Evolutionary conservation across 2,797 vertebrate species (phyloP).

Genomic region (Rhynchonycteris naso): DNA sequence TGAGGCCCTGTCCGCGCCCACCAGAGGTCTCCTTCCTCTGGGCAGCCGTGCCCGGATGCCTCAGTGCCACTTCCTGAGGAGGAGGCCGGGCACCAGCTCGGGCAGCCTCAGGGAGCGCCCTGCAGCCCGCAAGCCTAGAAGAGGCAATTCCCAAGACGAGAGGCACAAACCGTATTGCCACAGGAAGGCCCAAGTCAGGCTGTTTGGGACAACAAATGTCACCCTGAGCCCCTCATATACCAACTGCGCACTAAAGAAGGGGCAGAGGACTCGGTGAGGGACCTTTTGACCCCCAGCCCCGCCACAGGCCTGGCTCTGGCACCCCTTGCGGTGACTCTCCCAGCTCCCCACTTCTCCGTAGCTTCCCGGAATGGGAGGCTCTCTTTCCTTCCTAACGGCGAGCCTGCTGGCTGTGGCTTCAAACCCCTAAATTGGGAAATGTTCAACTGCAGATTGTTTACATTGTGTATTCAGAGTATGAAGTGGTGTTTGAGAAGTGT

Average conservation of each 20-base stretch:
- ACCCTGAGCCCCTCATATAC: background rate
- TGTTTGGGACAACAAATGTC: background rate
- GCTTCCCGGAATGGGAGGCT: background rate
- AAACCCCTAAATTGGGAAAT: slow-evolving; percentile 79
- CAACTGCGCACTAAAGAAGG: background rate
- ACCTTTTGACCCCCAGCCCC: background rate
- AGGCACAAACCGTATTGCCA: background rate
- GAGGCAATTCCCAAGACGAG: background rate
- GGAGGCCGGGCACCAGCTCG: background rate
- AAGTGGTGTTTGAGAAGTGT: slow-evolving; percentile 86
- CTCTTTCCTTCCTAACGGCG: background rate
- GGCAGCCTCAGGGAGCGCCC: background rate
- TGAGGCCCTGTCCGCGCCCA: background rate
- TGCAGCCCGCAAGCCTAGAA: background rate
- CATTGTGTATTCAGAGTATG: slow-evolving; percentile 84
- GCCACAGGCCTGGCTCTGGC: background rate
- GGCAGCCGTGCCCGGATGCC: no score
- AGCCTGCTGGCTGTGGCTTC: slow-evolving; percentile 64
- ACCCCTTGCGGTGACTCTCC: background rate
- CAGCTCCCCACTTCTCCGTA: slow-evolving; percentile 65
- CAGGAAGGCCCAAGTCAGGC: background rate
- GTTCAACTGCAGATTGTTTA: slow-evolving; percentile 85
- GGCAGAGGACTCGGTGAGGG: background rate
- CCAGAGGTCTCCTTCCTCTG: background rate
- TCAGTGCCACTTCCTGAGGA: background rate